Conservation (phyloP, 2,888 invertebrate genomes). For the Orgyia antiqua region DNA sequence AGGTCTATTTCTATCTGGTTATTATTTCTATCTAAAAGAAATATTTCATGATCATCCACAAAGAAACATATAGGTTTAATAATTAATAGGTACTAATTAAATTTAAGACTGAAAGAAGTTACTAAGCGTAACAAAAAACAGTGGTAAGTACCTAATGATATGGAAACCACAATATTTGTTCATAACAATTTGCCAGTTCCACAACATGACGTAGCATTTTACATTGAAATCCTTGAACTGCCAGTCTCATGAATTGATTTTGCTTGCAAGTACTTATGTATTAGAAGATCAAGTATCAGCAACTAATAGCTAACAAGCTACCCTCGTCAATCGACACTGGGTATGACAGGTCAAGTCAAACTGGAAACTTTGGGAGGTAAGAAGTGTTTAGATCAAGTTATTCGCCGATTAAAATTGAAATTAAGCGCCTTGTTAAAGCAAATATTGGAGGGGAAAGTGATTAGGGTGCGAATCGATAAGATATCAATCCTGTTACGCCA, state of each 20-base stretch:
- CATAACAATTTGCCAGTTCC: neutral
- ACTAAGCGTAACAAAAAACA: too few relatives aligned
- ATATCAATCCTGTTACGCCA: too few relatives aligned
- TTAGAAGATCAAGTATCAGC: conserved; percentile 43
- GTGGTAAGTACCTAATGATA: too few relatives aligned
- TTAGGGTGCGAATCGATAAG: neutral
- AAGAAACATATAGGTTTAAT: too few relatives aligned
- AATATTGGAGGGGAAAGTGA: neutral
- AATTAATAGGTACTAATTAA: too few relatives aligned
- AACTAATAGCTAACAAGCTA: conserved; percentile 50
- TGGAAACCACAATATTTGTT: too few relatives aligned
- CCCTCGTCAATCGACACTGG: conserved; percentile 60
- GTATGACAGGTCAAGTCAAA: conserved; percentile 41
- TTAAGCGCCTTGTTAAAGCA: conserved; percentile 4
- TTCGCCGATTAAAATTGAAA: conserved; percentile 9
- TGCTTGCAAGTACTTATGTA: conserved; percentile 15
- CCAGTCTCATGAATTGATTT: conserved; percentile 19
- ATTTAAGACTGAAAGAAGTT: too few relatives aligned
- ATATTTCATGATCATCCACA: too few relatives aligned
- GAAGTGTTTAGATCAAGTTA: conserved; percentile 16
- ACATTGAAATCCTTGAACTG: conserved; percentile 11
- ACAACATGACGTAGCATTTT: neutral
- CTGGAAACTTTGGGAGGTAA: conserved; percentile 25
- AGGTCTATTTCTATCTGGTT: too few relatives aligned
- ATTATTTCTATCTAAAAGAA: too few relatives aligned